A percentile compares a stretch with the other conserved stretches of the same genome.
These are phyloP conservation scores for Apostichopus californicus DNA, from an alignment of 35 echinoderm and acorn worm genomes.

Conservation along the genomic window DNA sequence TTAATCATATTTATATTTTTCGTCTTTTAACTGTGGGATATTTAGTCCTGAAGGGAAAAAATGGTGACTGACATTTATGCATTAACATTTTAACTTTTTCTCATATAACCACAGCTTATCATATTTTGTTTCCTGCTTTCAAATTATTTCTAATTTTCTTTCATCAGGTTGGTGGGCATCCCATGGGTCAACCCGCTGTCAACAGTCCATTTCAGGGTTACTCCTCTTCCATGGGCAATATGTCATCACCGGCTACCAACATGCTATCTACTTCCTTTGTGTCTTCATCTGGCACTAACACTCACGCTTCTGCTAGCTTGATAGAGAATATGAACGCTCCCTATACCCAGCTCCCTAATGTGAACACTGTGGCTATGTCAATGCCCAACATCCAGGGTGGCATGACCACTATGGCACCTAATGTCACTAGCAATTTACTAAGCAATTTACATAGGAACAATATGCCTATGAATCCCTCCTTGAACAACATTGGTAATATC, in stretches of 20 bases:
- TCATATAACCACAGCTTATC: slow-evolving; percentile 28
- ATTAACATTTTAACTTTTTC: not conserved
- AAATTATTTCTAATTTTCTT: slow-evolving; percentile 40
- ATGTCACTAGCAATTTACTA: slow-evolving; percentile 59
- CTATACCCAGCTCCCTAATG: slow-evolving; percentile 54
- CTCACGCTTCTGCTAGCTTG: slow-evolving; percentile 61
- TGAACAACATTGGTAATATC: slow-evolving; percentile 70
- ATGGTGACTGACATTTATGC: not conserved
- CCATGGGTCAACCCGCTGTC: slow-evolving; percentile 48
- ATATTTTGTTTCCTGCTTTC: slow-evolving; percentile 13
- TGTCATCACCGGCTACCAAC: slow-evolving; percentile 76
- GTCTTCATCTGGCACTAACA: slow-evolving; percentile 70
- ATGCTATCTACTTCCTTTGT: slow-evolving; percentile 81
- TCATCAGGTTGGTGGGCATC: slow-evolving; percentile 55
- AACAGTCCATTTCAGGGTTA: slow-evolving; percentile 75
- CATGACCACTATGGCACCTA: slow-evolving; percentile 46
- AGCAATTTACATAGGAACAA: slow-evolving; percentile 47
- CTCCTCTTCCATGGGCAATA: slow-evolving; percentile 69
- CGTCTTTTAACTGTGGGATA: too few relatives aligned
- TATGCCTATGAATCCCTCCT: slow-evolving; percentile 55
- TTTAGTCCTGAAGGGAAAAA: too few relatives aligned
- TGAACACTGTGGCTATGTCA: slow-evolving; percentile 64
- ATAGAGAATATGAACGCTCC: slow-evolving; percentile 70
- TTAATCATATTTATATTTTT: too few relatives aligned
- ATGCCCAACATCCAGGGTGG: slow-evolving; percentile 60